Percentiles rank a stretch among this genome's conserved stretches.
Conservation (phyloP, 2,113 vertebrate genomes). For the Gallinago undulata region DNA sequence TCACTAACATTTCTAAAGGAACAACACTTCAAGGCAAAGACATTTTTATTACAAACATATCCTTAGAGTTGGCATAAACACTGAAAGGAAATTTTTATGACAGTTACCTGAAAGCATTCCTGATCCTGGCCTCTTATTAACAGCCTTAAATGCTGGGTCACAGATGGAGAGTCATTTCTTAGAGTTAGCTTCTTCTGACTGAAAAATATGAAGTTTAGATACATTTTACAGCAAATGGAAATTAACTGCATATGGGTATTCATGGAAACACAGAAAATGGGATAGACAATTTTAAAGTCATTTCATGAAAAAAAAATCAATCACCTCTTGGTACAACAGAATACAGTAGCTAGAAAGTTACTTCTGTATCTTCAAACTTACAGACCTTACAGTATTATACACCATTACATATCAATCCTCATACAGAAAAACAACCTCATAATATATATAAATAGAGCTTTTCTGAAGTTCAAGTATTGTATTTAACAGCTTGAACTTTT, state of each 20-base stretch:
- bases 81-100: not conserved
- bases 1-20: not conserved
- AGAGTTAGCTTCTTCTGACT: conserved; percentile 92
- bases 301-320: not conserved
- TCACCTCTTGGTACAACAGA: not conserved
- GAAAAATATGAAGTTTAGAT: conserved; percentile 3
- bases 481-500: not conserved
- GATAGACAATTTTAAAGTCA: not conserved
- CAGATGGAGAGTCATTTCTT: conserved; percentile 83
- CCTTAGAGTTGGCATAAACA: not conserved
- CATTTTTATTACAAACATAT: not conserved
- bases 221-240: not conserved
- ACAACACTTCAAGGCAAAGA: not conserved
- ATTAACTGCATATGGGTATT: not conserved
- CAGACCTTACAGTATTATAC: not conserved
- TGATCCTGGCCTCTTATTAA: conserved; percentile 94
- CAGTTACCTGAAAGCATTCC: conserved; percentile 92
- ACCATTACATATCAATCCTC: not conserved
- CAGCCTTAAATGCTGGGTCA: conserved; percentile 85
- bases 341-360: not conserved
- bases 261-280: not conserved
- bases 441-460: not conserved
- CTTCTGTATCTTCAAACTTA: not conserved
- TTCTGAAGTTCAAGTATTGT: not conserved
- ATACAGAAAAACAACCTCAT: not conserved